Conservation (phyloP, 30 jellyfish, hydroid and myxozoan species). For the Aurelia sp. region DNA sequence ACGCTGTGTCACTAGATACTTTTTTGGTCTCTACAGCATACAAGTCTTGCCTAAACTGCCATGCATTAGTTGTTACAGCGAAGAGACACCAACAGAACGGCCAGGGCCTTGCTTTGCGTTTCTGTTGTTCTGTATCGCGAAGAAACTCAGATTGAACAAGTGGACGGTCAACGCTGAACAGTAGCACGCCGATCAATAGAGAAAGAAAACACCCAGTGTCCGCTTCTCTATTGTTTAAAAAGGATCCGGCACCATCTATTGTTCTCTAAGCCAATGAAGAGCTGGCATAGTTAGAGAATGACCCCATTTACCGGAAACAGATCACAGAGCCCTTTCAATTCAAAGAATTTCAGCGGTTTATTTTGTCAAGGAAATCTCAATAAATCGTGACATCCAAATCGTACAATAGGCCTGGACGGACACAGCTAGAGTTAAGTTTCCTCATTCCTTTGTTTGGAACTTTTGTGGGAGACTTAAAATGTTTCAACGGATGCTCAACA, state of each 20-base stretch:
- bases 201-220: slow-evolving; percentile 71
- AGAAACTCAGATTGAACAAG: slow-evolving; percentile 56
- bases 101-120: slow-evolving; percentile 35
- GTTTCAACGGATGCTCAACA: background rate
- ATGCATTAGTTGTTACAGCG: slow-evolving; percentile 7
- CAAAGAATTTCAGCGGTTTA: background rate
- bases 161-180: slow-evolving; percentile 25
- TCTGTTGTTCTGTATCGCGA: slow-evolving; percentile 61
- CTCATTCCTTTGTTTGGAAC: background rate
- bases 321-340: background rate
- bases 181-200: slow-evolving; percentile 64
- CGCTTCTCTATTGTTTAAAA: slow-evolving; percentile 55
- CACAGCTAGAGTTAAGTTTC: background rate
- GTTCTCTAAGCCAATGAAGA: slow-evolving; percentile 26
- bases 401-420: no score
- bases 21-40: background rate
- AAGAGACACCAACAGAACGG: background rate
- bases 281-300: background rate
- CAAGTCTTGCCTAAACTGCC: background rate
- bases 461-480: no score
- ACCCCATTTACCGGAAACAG: slow-evolving; percentile 46
- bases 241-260: slow-evolving; percentile 38
- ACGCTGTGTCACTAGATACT: background rate
- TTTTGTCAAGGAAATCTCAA: no score
- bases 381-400: no score